Percentiles rank a stretch among this genome's conserved stretches.
phyloP scores from a whole-genome alignment of 2,797 vertebrate species.

The Pyrocephalus nanus region DNA sequence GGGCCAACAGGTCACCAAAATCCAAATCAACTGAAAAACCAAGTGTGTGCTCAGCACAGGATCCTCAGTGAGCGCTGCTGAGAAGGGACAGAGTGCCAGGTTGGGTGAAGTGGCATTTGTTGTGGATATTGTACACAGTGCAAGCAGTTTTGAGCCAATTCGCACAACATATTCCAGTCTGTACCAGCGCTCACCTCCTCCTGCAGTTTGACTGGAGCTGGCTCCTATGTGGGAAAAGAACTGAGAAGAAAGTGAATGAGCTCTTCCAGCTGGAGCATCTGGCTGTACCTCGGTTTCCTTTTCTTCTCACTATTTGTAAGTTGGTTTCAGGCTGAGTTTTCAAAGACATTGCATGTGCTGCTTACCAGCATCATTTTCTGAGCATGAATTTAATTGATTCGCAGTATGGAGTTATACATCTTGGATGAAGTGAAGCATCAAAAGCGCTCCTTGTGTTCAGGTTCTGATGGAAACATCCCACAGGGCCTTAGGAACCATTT shows the following conservation, averaged over 20 bases:
- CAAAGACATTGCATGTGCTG: background rate
- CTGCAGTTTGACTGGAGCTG: background rate
- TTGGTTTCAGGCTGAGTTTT: constrained; percentile 9
- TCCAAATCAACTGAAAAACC: background rate
- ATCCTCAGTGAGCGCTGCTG: fast-evolving
- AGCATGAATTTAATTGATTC: background rate
- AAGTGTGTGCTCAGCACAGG: background rate
- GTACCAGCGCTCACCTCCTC: background rate
- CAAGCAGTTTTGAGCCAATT: background rate
- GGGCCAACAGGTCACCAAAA: background rate
- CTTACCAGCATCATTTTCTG: background rate
- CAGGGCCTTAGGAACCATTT: background rate
- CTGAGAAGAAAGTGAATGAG: background rate
- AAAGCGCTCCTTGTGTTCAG: background rate
- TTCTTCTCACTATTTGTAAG: background rate
- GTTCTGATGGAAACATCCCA: background rate
- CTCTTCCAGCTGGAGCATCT: constrained; percentile 17
- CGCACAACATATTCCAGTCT: background rate
- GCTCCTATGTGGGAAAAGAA: background rate
- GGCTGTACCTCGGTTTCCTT: constrained; percentile 28
- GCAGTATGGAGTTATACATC: background rate
- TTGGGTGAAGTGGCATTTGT: background rate
- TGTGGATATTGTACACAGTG: no score
- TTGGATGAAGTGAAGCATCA: background rate
- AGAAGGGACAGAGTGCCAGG: background rate